Evolutionary conservation across 2,888 invertebrate species (phyloP), one percentile per base, ranked within the genome.

Genomic region (Xiphydria camelus): DNA sequence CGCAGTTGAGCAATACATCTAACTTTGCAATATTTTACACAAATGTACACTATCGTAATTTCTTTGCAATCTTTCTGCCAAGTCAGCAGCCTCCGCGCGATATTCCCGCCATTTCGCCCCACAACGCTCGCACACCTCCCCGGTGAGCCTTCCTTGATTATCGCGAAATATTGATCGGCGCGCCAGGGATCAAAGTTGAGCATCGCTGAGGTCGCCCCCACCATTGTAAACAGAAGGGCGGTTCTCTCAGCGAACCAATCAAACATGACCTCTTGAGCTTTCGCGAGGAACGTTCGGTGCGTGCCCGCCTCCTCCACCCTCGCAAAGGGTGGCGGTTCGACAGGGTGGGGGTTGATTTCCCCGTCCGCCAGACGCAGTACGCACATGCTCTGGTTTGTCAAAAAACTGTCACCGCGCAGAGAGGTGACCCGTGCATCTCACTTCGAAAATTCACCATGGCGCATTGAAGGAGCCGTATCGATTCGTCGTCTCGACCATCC

Each of bases 191-290:
- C 46, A 36, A 17, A 39, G 31, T 48, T 51, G 57, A 53, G 56
- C 38, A 49, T 47, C 54, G 17, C 56, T 50, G 57, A 33, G 42
- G 38, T 50, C 49, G 43, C 40, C 41, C 51, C 57, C 62, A 59
- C 59, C 57, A 53, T 55, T 47, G 47, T 47, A 51, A 47, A 44
- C 39, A 44, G 44, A 34, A 39, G 57, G 61, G 62, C 59, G 61
- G 48, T 32, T 19, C 47, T 41, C n/a, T 9, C 38, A 31, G 7
- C n/a, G 31, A 38, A 33, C 62, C 59, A 62, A 62, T 60, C 37
- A 32, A 31, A 10, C 35, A 9, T 36, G 37, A 46, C 26, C 38
- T 39, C 42, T 45, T 46, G 39, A 25, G 43, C 42, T 41, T 37
- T 42, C 37, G 17, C 40, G 44, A 40, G 47, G 37, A 41, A 31